Evolutionary conservation across 2,888 invertebrate species (phyloP), one percentile per base, ranked within the genome.

Genomic region (Clivina fossor): DNA sequence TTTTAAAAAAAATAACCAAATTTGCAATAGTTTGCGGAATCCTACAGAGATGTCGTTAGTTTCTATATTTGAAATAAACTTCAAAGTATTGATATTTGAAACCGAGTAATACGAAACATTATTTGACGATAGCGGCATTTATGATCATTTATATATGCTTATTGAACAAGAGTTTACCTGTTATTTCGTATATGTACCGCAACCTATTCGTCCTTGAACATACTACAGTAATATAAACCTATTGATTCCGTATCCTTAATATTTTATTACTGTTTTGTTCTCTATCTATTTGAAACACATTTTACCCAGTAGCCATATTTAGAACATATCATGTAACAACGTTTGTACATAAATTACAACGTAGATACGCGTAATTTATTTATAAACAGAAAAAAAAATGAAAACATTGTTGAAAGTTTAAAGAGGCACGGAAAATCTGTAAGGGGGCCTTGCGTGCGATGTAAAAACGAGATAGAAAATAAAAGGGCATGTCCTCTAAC

Each of bases 201-300:
- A 30, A 11, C 22, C 26, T 20, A 26, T 38, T 37, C 54, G 54
- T 54, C 54, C 54, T 54, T 54, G 54, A 19, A 33, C 37, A 16
- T 18, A 37, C 54, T 54, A 54, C 13, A 54, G 54, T 37, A 54
- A 54, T 54, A 54, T 54, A 46, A 54, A 54, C 44, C 54, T 54
- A 54, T 54, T 54, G 54, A 54, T 54, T 54, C 54, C 54, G 38
- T 54, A 54, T 54, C 54, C 54, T 54, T 46, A 54, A 54, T 54
- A 54, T 54, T 54, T 54, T 54, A 54, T 54, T 54, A 30, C 41
- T 51, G 51, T 51, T 30, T 43, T 43, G 41, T n/a, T n/a, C 43
- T 41, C 37, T 50, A 40, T 50, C 43, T 35, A 26, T 51, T 51
- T 51, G 43, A 51, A 41, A 41, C 43, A 26, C 19, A 7, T 9